Evolutionary conservation across 2,113 vertebrate species (phyloP).

Genomic region (Microcebus murinus): DNA sequence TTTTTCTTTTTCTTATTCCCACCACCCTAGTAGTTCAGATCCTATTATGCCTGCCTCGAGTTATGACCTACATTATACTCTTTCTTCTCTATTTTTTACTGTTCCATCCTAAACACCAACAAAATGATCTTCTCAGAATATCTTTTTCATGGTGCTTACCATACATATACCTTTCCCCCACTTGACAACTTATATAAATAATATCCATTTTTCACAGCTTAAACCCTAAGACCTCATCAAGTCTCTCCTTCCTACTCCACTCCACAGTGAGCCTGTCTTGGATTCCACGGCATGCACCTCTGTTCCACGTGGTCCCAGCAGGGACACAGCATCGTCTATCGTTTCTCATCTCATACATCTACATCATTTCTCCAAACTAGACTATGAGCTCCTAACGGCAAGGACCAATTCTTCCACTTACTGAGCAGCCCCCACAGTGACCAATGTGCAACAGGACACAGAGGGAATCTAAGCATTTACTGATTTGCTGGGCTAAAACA

Average conservation of each 20-base stretch:
- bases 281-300: neutral
- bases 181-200: neutral
- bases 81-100: neutral
- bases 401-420: neutral
- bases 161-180: neutral
- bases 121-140: neutral
- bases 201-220: neutral
- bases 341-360: neutral
- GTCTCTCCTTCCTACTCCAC: neutral
- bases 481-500: neutral
- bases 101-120: neutral
- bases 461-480: slow-evolving; percentile 34
- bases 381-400: neutral
- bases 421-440: neutral
- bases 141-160: neutral
- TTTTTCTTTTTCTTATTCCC: neutral
- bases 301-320: neutral
- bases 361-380: neutral
- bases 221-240: neutral
- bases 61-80: neutral
- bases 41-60: neutral
- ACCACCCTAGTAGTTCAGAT: neutral
- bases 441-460: neutral
- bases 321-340: neutral
- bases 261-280: neutral